Evolutionary conservation across 2,797 vertebrate species (phyloP).

Genomic region (Bradypodion pumilum): DNA sequence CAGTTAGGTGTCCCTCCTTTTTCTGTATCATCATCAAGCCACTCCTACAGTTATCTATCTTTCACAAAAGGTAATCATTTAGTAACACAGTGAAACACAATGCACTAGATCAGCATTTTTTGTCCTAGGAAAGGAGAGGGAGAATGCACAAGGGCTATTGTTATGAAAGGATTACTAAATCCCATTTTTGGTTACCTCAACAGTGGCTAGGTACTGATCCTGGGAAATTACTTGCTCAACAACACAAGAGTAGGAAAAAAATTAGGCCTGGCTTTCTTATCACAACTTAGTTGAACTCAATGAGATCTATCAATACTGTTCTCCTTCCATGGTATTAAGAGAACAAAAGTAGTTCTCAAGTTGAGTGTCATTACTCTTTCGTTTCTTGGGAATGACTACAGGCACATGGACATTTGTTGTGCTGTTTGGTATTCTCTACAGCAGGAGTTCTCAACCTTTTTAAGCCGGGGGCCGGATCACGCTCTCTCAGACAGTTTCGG

Average conservation of each 20-base stretch:
- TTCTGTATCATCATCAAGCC: background rate
- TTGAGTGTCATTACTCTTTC: background rate
- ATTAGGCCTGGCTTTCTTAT: background rate
- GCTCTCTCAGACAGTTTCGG: too few species aligned
- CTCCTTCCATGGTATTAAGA: background rate
- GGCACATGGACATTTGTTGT: background rate
- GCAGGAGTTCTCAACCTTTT: too few species aligned
- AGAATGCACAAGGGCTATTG: too few species aligned
- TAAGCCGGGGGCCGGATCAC: too few species aligned
- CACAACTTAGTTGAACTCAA: background rate
- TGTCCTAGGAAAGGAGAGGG: background rate
- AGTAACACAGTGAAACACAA: background rate
- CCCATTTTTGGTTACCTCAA: background rate
- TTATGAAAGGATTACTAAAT: background rate
- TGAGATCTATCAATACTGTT: background rate
- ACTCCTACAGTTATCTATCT: background rate
- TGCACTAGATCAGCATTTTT: background rate
- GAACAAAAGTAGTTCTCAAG: background rate
- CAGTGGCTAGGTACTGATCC: background rate
- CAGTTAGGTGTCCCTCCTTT: background rate
- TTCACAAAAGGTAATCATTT: background rate
- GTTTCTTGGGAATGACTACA: background rate
- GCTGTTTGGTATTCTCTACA: background rate
- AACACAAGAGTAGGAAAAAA: background rate
- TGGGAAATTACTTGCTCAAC: background rate